Base-by-base conservation (phyloP, 2,888 invertebrate species). In the Coecobrya sp. region DNA sequence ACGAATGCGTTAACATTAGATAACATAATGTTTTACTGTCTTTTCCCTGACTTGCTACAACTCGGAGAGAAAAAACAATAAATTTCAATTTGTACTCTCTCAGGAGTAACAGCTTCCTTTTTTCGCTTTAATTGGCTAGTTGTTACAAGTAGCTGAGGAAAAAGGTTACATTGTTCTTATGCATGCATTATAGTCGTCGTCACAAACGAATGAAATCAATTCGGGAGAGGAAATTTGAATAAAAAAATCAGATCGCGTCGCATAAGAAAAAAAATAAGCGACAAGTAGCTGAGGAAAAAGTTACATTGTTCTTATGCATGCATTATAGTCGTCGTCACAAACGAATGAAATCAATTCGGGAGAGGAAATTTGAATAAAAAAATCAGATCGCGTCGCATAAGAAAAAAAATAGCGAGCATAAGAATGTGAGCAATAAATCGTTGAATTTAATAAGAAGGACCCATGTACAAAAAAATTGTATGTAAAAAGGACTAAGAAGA, bases 121-220 rank as follows among this genome's bases (percentile, higher is more conserved):
- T 87, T 87, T 87, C n/a, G 55, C 49, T 86, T 86, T 86, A 86
- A 86, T 86, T 86, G 70, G 62, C n/a, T 19, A 42, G 65, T n/a
- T 4, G 4, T 16, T 73, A 19, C n/a, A 73, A 4, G 30, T 1
- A 65, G 19, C n/a, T n/a, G n/a, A 65, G 27, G 10, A 22, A 65
- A 25, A 25, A 65, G 22, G 11, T 22, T 5, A 0, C 65, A 1
- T 36, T 4, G 36, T 36, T n/a, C n/a, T n/a, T n/a, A n/a, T n/a
- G n/a, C n/a, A n/a, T n/a, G n/a, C n/a, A n/a, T n/a, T 36, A 36
- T 36, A 36, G 3, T 36, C 36, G 36, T 36, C 36, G 36, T 7
- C 2, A 36, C 2, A 36, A 7, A 7, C 7, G 7, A 36, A 36
- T 36, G 36, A 36, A 36, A 36, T 36, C 36, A 36, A 16, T 25